These are phyloP conservation scores for Pseudocheirus occidentalis DNA, from an alignment of 2,797 vertebrate genomes.

Conservation along the genomic window DNA sequence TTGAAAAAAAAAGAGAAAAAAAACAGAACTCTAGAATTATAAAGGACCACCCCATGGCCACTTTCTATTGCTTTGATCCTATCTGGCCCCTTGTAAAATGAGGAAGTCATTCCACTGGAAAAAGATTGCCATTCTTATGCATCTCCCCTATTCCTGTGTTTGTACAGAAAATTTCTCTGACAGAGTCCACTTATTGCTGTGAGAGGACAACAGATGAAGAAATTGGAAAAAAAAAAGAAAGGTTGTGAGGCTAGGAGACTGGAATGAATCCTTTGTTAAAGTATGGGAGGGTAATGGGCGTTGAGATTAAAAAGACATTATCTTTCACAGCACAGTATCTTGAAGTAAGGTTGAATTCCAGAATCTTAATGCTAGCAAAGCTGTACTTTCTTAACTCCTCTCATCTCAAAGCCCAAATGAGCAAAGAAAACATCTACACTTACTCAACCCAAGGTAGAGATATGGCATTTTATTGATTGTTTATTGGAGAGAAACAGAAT, in stretches of 20 bases:
- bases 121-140: not conserved
- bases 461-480: not conserved
- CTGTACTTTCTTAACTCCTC: not conserved
- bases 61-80: not conserved
- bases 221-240: not conserved
- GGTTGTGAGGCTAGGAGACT: not conserved
- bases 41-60: not conserved
- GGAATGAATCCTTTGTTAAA: not conserved
- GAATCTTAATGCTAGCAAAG: not conserved
- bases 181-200: not conserved
- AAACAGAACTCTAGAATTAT: not conserved
- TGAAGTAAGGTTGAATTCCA: not conserved
- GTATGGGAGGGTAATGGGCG: not conserved
- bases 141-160: fast-evolving
- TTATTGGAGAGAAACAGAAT: not conserved
- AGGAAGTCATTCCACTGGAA: not conserved
- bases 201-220: not conserved
- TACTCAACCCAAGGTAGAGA: not conserved
- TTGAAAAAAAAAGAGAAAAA: too few species aligned
- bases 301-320: not conserved
- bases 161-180: not conserved
- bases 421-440: not conserved
- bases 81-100: not conserved
- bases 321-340: not conserved
- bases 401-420: not conserved